Evolutionary conservation across 2,888 invertebrate genomes (phyloP), one percentile per base, ranked within the genome.

Genomic region (Parnassius smintheus): DNA sequence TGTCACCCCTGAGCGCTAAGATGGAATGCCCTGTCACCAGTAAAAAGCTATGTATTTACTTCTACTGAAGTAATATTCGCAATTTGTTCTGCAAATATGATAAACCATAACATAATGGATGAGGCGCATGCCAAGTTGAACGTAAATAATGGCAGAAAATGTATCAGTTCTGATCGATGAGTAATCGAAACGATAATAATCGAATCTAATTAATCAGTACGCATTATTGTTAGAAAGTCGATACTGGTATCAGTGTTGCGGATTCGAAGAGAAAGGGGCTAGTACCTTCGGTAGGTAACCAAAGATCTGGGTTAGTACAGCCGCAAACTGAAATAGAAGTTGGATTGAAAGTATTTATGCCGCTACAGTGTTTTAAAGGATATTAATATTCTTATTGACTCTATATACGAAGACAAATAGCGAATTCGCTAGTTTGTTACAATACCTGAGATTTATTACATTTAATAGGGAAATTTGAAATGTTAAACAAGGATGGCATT

Each of bases 171-270:
- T 79, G 76, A 72, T 73, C 77, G 68, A 70, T 35, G 18, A 72
- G 78, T 81, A 81, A 80, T 83, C 76, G 72, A 72, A 75, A 78
- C 77, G 76, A 80, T 81, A 80, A 74, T 81, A 85, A 89, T 88
- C 88, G 86, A 82, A 80, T 79, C 83, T 86, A 88, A 91, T 91
- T 90, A 89, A 91, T 89, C 88, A 82, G 83, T 85, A 83, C 85
- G 88, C 83, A 85, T 86, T 86, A 82, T 78, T 74, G 76, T 77
- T 88, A 89, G 90, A 90, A 91, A 91, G 90, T 81, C 70, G 80
- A 83, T 80, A 76, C 75, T 74, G 73, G 73, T 74, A 80, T 79
- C 76, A 78, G 76, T 75, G 72, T 77, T 76, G 76, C 75, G 67
- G 79, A 79, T 76, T 77, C 74, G 75, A 82, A 85, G 88, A 88